phyloP scores from a whole-genome alignment of 1,140 invertebrate genomes.

The Anadara kagoshimensis region DNA sequence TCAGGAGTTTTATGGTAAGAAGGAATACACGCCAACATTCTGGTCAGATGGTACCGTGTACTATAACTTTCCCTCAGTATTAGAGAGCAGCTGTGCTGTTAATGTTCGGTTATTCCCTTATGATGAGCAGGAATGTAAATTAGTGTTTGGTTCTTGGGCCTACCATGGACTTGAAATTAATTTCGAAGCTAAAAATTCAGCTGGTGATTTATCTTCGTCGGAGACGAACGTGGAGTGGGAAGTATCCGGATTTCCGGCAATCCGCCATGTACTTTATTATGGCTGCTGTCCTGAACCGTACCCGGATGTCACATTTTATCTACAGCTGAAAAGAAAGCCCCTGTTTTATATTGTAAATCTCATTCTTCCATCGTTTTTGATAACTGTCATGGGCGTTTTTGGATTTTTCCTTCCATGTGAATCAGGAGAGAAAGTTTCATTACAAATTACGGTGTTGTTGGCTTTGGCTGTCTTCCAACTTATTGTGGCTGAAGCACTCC shows the following conservation, averaged over 20 bases:
- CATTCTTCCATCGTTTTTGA: slow-evolving; percentile 58
- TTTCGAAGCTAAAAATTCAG: slow-evolving; percentile 60
- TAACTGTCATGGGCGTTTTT: slow-evolving; percentile 92
- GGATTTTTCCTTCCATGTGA: slow-evolving; percentile 98
- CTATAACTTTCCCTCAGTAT: slow-evolving; percentile 44
- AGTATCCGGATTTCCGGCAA: slow-evolving; percentile 74
- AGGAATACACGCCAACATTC: slow-evolving; percentile 34
- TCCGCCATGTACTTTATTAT: slow-evolving; percentile 78
- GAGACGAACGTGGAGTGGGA: slow-evolving; percentile 48
- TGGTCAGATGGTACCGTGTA: slow-evolving; percentile 45
- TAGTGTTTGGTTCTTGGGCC: slow-evolving; percentile 71
- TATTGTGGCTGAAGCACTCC: slow-evolving; percentile 94
- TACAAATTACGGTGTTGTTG: slow-evolving; percentile 85
- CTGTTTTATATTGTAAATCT: slow-evolving; percentile 62
- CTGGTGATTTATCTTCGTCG: slow-evolving; percentile 75
- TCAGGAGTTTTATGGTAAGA: slow-evolving; percentile 15
- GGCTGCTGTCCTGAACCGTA: slow-evolving; percentile 44
- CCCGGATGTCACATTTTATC: slow-evolving; percentile 49
- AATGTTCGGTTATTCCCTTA: slow-evolving; percentile 85
- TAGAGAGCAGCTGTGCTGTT: slow-evolving; percentile 94
- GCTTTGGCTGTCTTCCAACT: slow-evolving; percentile 63
- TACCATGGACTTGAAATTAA: slow-evolving; percentile 52
- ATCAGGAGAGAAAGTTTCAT: slow-evolving; percentile 97
- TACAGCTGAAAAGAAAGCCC: slow-evolving; percentile 51
- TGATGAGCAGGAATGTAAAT: slow-evolving; percentile 80